Percentiles rank a stretch among this genome's conserved stretches.
These are phyloP conservation scores for Microplitis deprimator DNA, from an alignment of 2,888 invertebrate species.

Conservation along the genomic window DNA sequence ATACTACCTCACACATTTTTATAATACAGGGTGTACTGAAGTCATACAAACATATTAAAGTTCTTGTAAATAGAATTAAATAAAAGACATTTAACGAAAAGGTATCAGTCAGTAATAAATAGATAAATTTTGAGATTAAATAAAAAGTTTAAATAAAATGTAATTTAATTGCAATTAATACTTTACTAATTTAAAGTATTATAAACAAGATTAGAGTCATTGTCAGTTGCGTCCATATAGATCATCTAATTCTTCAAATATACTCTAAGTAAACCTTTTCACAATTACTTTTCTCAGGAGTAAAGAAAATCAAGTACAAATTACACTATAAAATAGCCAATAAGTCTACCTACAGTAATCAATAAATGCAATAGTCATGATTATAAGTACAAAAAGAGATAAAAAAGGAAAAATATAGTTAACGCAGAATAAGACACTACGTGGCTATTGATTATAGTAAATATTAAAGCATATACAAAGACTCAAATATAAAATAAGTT, in stretches of 20 bases:
- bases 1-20: constrained; percentile 69
- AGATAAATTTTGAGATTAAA: constrained; percentile 27
- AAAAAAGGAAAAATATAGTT: constrained; percentile 20
- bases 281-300: constrained; percentile 65
- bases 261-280: constrained; percentile 45
- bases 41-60: constrained; percentile 45
- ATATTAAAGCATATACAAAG: constrained; percentile 9
- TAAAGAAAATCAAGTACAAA: constrained; percentile 70
- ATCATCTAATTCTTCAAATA: constrained; percentile 9
- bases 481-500: constrained; percentile 17
- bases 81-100: constrained; percentile 49
- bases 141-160: constrained; percentile 31
- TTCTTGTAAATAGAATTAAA: constrained; percentile 57
- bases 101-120: constrained; percentile 30
- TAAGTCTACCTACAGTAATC: constrained; percentile 66
- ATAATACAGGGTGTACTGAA: constrained; percentile 68
- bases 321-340: constrained; percentile 70
- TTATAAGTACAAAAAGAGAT: constrained; percentile 14
- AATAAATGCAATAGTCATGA: constrained; percentile 67
- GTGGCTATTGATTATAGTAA: background rate
- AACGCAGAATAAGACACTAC: constrained; percentile 5
- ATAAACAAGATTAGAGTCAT: constrained; percentile 30
- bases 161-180: constrained; percentile 24
- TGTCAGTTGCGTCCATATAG: constrained; percentile 5
- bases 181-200: constrained; percentile 34